Base-by-base conservation (phyloP, 2,888 invertebrate genomes). In the Drosophila recens region DNA sequence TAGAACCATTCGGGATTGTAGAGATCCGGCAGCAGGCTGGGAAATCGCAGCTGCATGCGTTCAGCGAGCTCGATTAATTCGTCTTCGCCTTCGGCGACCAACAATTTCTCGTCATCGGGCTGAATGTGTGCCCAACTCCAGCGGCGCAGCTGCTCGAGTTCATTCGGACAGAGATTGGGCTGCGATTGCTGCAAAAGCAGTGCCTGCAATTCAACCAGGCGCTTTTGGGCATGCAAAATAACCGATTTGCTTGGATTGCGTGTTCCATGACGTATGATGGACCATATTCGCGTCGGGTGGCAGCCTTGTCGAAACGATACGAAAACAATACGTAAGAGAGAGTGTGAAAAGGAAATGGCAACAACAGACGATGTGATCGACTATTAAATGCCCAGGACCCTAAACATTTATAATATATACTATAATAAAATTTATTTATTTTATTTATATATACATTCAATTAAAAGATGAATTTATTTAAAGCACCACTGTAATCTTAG, bases 201-300 rank as follows among this genome's bases (percentile, higher is more conserved):
- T 4, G 79, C 33, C 61, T 87, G 87, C 10, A 92, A 63, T 45
- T 93, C 87, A 34, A 93, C 93, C 10, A 97, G 91, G 53, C 93
- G 91, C 1, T 92, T 92, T 43, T 93, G 93, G 91, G 95, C 94
- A 33, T 90, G 90, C 9, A 90, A 72, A 62, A 96, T 94, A 45
- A 95, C 93, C 69, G 94, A 93, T 57, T 91, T 91, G 78, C 94
- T 94, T 0, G 97, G 96, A 91, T 95, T 94, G 73, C 97, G 94
- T n/a, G 96, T 96, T 4, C 97, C 97, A 92, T 97, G 97, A 5
- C 97, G 94, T 42, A 96, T 91, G 20, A 96, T 85, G 92, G 96
- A 94, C 97, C 97, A 97, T 69, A 96, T 94, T 91, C 96, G 96
- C 43, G 93, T 92, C 49, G 95, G 94, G 74, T 91, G 93, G 84